phyloP scores from a whole-genome alignment of 2,797 vertebrate species.

The Anas capensis region DNA sequence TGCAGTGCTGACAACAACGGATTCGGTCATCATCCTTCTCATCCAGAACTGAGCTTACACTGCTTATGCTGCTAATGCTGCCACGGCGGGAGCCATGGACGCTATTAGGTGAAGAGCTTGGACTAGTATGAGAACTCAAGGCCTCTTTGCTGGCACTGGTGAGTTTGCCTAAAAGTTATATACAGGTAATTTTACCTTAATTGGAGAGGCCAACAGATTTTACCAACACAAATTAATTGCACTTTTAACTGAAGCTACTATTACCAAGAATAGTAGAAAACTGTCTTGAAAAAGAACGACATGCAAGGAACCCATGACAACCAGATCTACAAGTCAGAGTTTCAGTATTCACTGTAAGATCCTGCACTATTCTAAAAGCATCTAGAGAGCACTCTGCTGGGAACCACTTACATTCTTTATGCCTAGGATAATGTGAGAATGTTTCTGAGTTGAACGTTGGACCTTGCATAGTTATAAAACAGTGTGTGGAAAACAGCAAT shows the following conservation, averaged over 20 bases:
- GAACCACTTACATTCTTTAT: background rate
- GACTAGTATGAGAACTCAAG: slow-evolving; percentile 86
- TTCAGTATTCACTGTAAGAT: background rate
- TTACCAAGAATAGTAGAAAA: background rate
- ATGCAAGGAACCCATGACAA: background rate
- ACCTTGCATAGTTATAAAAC: background rate
- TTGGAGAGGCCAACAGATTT: background rate
- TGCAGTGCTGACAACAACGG: slow-evolving; percentile 94
- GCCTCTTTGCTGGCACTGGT: slow-evolving; percentile 90
- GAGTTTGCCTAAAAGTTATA: slow-evolving; percentile 87
- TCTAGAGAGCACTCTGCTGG: background rate
- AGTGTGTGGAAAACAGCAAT: background rate
- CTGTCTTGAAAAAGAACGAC: background rate
- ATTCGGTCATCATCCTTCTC: slow-evolving; percentile 96
- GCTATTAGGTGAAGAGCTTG: slow-evolving; percentile 82
- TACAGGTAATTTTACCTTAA: background rate
- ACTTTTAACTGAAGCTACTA: background rate
- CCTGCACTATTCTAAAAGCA: background rate
- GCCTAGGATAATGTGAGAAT: background rate
- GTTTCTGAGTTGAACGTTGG: background rate
- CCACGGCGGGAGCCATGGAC: slow-evolving; percentile 89
- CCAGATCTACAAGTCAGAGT: background rate
- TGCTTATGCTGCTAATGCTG: slow-evolving; percentile 94
- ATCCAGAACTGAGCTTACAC: slow-evolving; percentile 92
- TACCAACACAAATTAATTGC: background rate